Evolutionary conservation across 1,140 invertebrate genomes (phyloP), one percentile per base, ranked within the genome.

Genomic region (Dreissena polymorpha): DNA sequence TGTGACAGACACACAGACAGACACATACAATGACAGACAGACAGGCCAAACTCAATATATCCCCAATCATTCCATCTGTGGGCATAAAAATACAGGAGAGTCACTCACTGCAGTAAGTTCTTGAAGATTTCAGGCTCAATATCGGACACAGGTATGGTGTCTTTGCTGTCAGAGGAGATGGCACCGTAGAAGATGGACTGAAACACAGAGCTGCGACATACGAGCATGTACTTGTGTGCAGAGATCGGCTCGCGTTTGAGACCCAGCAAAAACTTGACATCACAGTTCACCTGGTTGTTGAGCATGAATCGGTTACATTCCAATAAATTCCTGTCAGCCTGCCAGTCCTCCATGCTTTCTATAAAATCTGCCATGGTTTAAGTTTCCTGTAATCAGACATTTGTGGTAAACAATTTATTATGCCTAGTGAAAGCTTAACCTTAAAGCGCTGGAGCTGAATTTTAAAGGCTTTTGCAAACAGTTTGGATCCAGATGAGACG

Each of bases 271-370:
- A 90, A 90, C 55, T 70, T 75, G 0, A 90, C 88, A 72, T 90
- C 89, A 85, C 87, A 89, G 23, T 86, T 89, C 25, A 86, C 82
- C 64, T 90, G 86, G 67, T 86, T 86, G 67, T 85, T 64, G 18
- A 90, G 64, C 89, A 90, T 90, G 53, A 87, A 76, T 23, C 79
- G 77, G 70, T 89, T 90, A 25, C 88, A 87, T n/a, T 90, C 88
- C 7, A 74, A 64, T 27, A 90, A 49, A 67, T 83, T 72, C 76
- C 85, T 80, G n/a, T 71, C 85, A 3, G 77, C 84, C 60, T 88
- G 87, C 87, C 87, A 88, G 60, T 88, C 87, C 65, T 88, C 80
- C 8, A 75, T 50, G 21, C 71, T 83, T 51, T 83, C 80, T 25
- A 83, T 49, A 25, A 74, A 65, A 29, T 83, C 80, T 49, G 80